Conservation (phyloP, 2,888 invertebrate species). For the Brachypalpus laphriformis region DNA sequence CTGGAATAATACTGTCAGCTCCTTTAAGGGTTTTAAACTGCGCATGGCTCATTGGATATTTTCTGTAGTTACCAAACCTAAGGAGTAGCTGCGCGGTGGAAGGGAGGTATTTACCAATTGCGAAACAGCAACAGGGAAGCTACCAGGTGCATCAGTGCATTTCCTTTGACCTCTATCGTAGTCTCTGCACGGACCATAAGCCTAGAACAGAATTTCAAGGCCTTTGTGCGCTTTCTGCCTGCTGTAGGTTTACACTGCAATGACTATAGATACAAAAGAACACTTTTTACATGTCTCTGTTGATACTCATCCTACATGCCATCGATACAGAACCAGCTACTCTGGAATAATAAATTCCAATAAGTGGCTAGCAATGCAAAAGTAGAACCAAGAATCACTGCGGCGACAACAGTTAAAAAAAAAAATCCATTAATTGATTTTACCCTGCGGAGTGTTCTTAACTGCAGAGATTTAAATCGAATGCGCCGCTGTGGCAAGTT, state of each 20-base stretch:
- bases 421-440: constrained; percentile 69
- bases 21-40: too few relatives aligned
- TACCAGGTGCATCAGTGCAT: too few relatives aligned
- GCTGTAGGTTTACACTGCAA: neutral
- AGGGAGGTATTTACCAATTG: too few relatives aligned
- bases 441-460: constrained; percentile 57
- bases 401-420: constrained; percentile 56
- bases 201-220: too few relatives aligned
- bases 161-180: too few relatives aligned
- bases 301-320: constrained; percentile 13
- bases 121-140: too few relatives aligned
- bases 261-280: neutral
- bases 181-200: too few relatives aligned
- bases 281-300: neutral
- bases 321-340: constrained; percentile 8
- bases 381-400: constrained; percentile 37
- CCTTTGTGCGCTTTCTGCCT: too few relatives aligned
- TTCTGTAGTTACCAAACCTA: too few relatives aligned
- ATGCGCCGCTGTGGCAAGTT: constrained; percentile 59
- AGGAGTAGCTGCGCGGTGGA: too few relatives aligned
- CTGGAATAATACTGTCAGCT: too few relatives aligned
- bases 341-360: constrained; percentile 10
- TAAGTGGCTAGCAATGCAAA: constrained; percentile 51
- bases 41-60: too few relatives aligned
- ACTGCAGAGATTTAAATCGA: constrained; percentile 69